Evolutionary conservation across 2,888 invertebrate species (phyloP), one percentile per base, ranked within the genome.

Genomic region (Caenorhabditis afra): DNA sequence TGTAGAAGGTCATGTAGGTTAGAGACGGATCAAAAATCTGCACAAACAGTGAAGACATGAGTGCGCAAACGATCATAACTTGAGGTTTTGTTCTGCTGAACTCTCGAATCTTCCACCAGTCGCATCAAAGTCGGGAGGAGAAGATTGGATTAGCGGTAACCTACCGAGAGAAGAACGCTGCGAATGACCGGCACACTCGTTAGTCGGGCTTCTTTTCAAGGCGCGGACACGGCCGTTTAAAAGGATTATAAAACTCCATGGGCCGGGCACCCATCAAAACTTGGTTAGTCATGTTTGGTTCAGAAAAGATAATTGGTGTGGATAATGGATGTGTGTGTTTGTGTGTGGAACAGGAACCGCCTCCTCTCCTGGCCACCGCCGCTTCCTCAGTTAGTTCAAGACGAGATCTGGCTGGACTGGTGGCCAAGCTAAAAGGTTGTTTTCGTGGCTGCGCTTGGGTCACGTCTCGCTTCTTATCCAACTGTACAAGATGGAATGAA

Each of bases 271-370:
- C 57, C 50, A 73, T 55, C 65, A 77, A 77, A 70, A 74, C 74
- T 66, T 74, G 65, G 77, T 65, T 70, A 77, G 77, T 77, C 77
- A 71, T 71, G 71, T 71, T 78, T 78, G 66, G 71, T 71, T 78
- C 62, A 66, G 61, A 77, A 78, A 70, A 70, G 78, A 78, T 78
- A 78, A 78, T 78, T 78, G 78, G 78, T 61, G 78, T 78, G 78
- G 71, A 78, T 78, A 78, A 78, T 78, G 78, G 78, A 78, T 71
- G 78, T 66, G 58, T 52, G 65, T 68, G 49, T 62, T 66, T 78
- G 61, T 64, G 55, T 62, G 62, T 57, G 65, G 77, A 77, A 77
- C 77, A 77, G 70, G 77, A 77, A 77, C 70, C 53, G 53, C 58
- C 61, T 55, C 50, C 20, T 65, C 23, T n/a, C n/a, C n/a, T n/a